phyloP scores from a whole-genome alignment of 2,797 vertebrate species.

The Sebastes matsubarae region DNA sequence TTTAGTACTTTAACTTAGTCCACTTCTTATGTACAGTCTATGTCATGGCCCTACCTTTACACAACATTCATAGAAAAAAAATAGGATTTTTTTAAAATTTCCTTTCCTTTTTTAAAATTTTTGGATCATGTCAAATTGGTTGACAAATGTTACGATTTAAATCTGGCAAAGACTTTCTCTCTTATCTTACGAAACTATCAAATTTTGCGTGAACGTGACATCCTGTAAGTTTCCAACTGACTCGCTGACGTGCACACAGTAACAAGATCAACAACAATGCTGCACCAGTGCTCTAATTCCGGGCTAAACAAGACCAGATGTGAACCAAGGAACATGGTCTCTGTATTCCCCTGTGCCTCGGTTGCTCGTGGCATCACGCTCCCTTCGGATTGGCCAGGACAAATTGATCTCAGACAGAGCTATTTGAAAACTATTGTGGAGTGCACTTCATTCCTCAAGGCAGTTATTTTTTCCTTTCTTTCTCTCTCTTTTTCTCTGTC shows the following conservation, averaged over 20 bases:
- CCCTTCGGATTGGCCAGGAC: constrained; percentile 40
- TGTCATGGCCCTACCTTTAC: not conserved
- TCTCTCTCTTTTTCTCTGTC: not conserved
- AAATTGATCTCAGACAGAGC: constrained; percentile 65
- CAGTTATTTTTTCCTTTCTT: not conserved
- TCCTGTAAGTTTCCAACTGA: constrained; percentile 15
- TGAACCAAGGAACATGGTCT: constrained; percentile 38
- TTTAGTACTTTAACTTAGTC: not conserved
- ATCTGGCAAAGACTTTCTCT: not conserved
- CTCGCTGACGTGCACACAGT: constrained; percentile 19
- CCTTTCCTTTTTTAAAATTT: not conserved
- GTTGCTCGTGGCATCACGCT: constrained; percentile 52
- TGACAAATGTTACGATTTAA: not conserved
- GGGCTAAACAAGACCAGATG: constrained; percentile 64
- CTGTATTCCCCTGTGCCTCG: constrained; percentile 39
- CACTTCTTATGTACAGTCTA: not conserved
- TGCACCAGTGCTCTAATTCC: constrained; percentile 31
- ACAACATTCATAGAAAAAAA: not conserved
- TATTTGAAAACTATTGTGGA: constrained; percentile 48
- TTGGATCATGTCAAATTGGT: not conserved
- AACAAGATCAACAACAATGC: constrained; percentile 46
- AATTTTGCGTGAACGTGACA: constrained; percentile 15
- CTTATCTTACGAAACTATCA: constrained; percentile 2
- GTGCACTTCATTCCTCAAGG: constrained; percentile 36
- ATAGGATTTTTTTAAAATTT: not conserved